Evolutionary conservation across 1,140 invertebrate species (phyloP).

Genomic region (Ostrea edulis): DNA sequence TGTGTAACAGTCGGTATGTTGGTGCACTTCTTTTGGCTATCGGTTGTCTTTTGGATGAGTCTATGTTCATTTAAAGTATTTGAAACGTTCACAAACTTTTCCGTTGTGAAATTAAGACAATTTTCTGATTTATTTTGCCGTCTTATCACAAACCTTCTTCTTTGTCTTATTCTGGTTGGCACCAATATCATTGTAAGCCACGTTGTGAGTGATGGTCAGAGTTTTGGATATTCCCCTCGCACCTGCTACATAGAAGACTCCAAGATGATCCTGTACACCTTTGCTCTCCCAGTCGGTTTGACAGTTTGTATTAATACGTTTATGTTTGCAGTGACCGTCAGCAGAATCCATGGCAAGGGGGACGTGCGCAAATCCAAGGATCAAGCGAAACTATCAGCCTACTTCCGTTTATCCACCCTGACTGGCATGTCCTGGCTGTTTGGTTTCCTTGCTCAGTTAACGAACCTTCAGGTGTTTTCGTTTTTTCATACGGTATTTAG

Average conservation of each 20-base stretch:
- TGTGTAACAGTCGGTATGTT: background rate
- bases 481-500: slow-evolving; percentile 14
- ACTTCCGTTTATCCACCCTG: background rate
- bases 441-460: background rate
- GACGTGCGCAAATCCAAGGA: background rate
- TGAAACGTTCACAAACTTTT: background rate
- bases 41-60: background rate
- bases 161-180: background rate
- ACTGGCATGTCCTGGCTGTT: slow-evolving; percentile 10
- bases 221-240: background rate
- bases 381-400: background rate
- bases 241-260: background rate
- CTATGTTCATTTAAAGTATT: slow-evolving; percentile 1
- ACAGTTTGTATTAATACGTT: background rate
- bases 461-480: background rate
- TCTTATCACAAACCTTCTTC: background rate
- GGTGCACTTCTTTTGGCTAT: background rate
- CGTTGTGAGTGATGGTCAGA: background rate
- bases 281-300: background rate
- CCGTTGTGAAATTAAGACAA: background rate
- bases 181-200: background rate
- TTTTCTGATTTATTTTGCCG: background rate
- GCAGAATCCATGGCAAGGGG: background rate
- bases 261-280: background rate
- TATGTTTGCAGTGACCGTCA: background rate